A percentile compares a stretch with the other conserved stretches of the same genome.
phyloP scores from a whole-genome alignment of 2,797 vertebrate species.

The Sylvia borin region DNA sequence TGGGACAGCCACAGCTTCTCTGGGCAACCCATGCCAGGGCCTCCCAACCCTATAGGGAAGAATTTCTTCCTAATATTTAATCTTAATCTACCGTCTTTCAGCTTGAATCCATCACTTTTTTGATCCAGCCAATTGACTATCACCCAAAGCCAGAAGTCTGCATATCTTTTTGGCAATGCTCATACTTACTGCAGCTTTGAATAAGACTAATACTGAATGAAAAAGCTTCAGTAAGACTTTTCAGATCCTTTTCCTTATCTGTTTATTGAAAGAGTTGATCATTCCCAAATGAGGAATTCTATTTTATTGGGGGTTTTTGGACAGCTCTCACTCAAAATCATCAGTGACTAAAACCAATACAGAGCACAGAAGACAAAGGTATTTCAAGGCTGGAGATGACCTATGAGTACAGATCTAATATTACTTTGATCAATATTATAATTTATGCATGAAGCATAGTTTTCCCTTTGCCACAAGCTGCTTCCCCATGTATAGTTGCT shows the following conservation, averaged over 20 bases:
- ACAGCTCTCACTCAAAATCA: not conserved
- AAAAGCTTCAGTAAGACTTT: not conserved
- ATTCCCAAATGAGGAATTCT: not conserved
- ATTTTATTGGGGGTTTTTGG: not conserved
- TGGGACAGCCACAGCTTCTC: not conserved
- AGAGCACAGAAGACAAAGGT: not conserved
- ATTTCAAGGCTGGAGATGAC: not conserved
- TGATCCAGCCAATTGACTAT: not conserved
- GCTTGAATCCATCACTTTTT: not conserved
- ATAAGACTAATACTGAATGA: not conserved
- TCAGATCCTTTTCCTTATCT: not conserved
- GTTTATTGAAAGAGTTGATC: not conserved
- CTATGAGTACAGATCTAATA: not conserved
- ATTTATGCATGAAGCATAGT: not conserved
- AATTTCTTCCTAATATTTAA: not conserved
- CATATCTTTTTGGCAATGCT: not conserved
- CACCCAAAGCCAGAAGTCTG: not conserved
- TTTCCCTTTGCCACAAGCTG: not conserved
- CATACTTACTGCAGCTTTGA: not conserved
- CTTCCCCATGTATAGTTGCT: not conserved
- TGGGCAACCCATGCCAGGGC: not conserved
- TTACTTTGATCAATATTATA: not conserved
- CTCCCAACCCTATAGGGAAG: not conserved
- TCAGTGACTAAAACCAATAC: not conserved
- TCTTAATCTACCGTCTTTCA: not conserved